Base-by-base conservation (phyloP, 1,140 invertebrate species). In the Nebria ingens region DNA sequence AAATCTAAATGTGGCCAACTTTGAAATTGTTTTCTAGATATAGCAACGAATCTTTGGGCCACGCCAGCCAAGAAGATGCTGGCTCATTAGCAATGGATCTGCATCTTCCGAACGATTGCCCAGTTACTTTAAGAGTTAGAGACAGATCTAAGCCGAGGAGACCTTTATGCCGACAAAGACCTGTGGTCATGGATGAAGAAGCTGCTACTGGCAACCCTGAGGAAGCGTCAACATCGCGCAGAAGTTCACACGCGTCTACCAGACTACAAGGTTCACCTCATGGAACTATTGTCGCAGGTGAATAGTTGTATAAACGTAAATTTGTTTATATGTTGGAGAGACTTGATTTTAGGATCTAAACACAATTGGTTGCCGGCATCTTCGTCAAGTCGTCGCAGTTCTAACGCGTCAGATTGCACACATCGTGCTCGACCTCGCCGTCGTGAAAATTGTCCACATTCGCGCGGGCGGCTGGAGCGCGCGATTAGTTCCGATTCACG, bases 111-210 rank as follows among this genome's bases (percentile, higher is more conserved):
- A 45, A 45, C 17, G 79, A 75, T 65, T 82, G 76, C 67, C 81
- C 79, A 6, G 79, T 87, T 12, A 87, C 84, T 2, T 67, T 87
- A 38, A 79, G 77, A 52, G 77, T 87, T 22, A 76, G 80, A 55
- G 84, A 87, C 68, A 72, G 73, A 56, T 55, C 15, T 64, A 70
- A 25, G 72, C 71, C 82, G 21, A 72, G 86, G 15, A 87, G 88
- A 64, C 81, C 86, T 25, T 72, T 90, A n/a, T 72, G 81, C 2
- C 70, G 88, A 13, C 88, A 91, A 64, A 79, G 81, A 52, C 83
- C 83, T 53, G 80, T 91, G 3, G 40, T 45, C 17, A 45, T 45
- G 15, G 79, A 82, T 4, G 80, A 83, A 56, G 82, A 85, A 56
- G 79, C 79, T 12, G 40, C 15, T 12, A 17, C 4, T 45, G 4